Base-by-base conservation (phyloP, 1,140 invertebrate genomes). In the Zeugodacus cucurbitae region DNA sequence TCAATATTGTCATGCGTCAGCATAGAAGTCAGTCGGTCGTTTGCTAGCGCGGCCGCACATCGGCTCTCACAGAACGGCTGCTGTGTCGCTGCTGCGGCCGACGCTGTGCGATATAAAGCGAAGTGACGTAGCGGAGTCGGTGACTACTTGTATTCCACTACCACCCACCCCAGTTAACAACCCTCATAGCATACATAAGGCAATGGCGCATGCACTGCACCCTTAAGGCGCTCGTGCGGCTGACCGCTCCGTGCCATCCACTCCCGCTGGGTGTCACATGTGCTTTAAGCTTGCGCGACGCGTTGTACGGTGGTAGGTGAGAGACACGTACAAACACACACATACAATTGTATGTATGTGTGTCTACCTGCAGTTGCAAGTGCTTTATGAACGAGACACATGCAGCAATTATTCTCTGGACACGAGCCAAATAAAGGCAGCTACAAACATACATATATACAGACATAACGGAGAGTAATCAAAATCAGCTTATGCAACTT, bases 1-100 rank as follows among this genome's bases (percentile, higher is more conserved):
- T 92, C 91, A 92, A 92, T 92, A 92, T 91, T 91, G 91, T 90
- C 91, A 92, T 92, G 91, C 91, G 91, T 92, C 91, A 90, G 48
- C 67, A 59, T 41, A 37, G 29, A 34, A 32, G 14, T 37, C 26
- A 29, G 29, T 54, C 67, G 29, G 22, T 44, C 32, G 78, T 59
- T 87, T 74, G 70, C 17, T 41, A 0, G 3, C 22, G 34, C 37
- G 41, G 37, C 20, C 22, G 37, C 37, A 41, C 17, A 74, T 44
- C 22, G 26, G 34, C 67, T 74, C 67, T 74, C 67, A 22, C 17
- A 10, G 29, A 34, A 32, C 62, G 62, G 48, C 62, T 32, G 14
- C 26, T 34, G 62, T 17, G 7, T 34, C n/a, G n/a, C 64, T 32
- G 29, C 64, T 67, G 29, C 64, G 3, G 64, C 14, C 22, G 37